These are phyloP conservation scores for Coelopa pilipes DNA, from an alignment of 2,888 invertebrate genomes.

Conservation along the genomic window DNA sequence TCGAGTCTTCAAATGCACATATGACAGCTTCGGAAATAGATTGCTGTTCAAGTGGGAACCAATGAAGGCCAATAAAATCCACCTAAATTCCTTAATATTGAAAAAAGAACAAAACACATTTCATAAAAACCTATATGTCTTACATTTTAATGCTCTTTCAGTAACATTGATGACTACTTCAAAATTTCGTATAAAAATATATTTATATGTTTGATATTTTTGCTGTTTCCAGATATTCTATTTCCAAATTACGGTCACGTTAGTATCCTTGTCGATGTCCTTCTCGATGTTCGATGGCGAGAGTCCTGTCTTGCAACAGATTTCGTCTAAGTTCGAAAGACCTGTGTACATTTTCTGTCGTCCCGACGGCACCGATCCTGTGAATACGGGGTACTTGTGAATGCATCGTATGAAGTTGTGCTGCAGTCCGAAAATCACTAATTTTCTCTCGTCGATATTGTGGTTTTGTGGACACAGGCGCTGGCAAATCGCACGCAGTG, in stretches of 20 bases:
- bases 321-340: conserved; percentile 84
- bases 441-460: conserved; percentile 68
- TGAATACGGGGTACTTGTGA: conserved; percentile 70
- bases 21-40: not conserved
- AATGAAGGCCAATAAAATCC: not conserved
- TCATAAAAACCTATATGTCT: too few species aligned
- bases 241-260: conserved; percentile 84
- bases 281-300: conserved; percentile 81
- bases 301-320: conserved; percentile 85
- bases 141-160: too few species aligned
- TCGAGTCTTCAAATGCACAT: not conserved
- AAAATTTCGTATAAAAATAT: not conserved
- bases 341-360: conserved; percentile 82
- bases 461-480: conserved; percentile 73
- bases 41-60: not conserved
- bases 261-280: conserved; percentile 84
- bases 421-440: conserved; percentile 71
- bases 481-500: conserved; percentile 76
- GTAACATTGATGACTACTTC: too few species aligned
- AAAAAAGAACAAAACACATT: too few species aligned
- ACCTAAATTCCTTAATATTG: not conserved
- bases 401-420: conserved; percentile 72
- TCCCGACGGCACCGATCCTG: conserved; percentile 66
- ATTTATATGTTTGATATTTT: too few species aligned
- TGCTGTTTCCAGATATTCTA: conserved; percentile 62